Evolutionary conservation across 2,113 vertebrate genomes (phyloP), one percentile per base, ranked within the genome.

Genomic region (Egretta garzetta): DNA sequence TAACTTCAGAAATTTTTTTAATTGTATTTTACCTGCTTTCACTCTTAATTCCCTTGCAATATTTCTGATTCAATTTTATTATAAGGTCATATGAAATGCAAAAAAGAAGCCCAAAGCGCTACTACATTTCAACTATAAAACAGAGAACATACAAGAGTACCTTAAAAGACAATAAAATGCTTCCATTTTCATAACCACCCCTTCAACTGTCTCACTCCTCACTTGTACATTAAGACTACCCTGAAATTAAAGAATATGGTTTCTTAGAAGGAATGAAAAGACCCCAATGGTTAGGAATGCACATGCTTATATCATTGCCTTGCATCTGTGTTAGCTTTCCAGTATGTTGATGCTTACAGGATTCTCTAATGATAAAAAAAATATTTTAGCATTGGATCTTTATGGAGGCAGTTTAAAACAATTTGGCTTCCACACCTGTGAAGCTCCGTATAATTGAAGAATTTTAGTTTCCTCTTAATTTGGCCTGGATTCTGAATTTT

Each of bases 241-340:
- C 50, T 50, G 64, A 74, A 81, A 74, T 55, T 33, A 81, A 84
- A 39, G 15, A 81, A 13, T 14, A 45, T 1, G 1, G 1, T 37
- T 41, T 87, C 63, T 74, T 26, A 79, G 23, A 86, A 84, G 45
- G 20, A 83, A 62, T 1, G 0, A 3, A 16, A 16, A 32, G 9
- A 26, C 26, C 18, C 30, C 19, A 41, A 4, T 16, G 1, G 0
- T 41, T 18, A 71, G 12, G 23, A 90, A 77, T 2, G 0, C 2
- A 8, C 3, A 50, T 17, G 7, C 9, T 74, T 58, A 8, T 52
- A 47, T 23, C 16, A 66, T 16, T 77, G 47, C 4, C 4, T 85
- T 59, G n/a, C 49, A 37, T 49, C 24, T 15, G 5, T 53, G 26
- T 73, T 68, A n/a, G 8, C 4, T 45, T 67, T 74, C 11, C 10